Evolutionary conservation across 2,888 invertebrate genomes (phyloP).

Genomic region (Hydroisotoma schaefferi): DNA sequence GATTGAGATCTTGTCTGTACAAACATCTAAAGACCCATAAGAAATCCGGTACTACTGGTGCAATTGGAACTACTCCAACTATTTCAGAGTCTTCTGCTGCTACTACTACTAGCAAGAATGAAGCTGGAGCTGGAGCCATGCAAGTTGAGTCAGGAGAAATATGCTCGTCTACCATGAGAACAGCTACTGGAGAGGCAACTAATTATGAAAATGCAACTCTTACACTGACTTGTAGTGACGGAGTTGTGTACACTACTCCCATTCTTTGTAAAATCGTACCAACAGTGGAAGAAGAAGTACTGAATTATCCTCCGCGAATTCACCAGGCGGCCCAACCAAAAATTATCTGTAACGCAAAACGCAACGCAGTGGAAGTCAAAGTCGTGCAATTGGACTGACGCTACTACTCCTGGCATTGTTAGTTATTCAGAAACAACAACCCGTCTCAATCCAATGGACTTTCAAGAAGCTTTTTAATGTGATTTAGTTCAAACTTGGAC

Average conservation of each 20-base stretch:
- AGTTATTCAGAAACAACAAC: neutral
- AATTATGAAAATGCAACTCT: conserved; percentile 22
- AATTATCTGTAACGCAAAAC: conserved; percentile 21
- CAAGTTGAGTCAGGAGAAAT: neutral
- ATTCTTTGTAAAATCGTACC: conserved; percentile 30
- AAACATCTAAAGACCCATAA: conserved; percentile 48
- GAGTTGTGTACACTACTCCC: conserved; percentile 18
- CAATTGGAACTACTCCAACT: neutral
- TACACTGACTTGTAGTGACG: conserved; percentile 16
- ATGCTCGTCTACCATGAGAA: neutral
- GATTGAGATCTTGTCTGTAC: conserved; percentile 46
- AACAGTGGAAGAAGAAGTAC: conserved; percentile 16
- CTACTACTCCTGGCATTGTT: neutral
- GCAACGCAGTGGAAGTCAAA: conserved; percentile 13
- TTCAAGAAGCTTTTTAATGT: conserved; percentile 6
- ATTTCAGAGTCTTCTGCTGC: neutral
- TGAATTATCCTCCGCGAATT: conserved; percentile 7
- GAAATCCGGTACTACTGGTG: conserved; percentile 16
- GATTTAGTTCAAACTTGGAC: conserved; percentile 16
- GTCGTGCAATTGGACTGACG: no score
- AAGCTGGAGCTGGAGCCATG: neutral
- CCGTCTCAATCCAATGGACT: conserved; percentile 6
- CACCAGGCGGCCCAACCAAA: conserved; percentile 24
- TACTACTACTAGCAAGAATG: neutral
- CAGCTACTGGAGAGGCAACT: conserved; percentile 14